Conservation (phyloP, 1,140 invertebrate genomes). For the Megalopta genalis region DNA sequence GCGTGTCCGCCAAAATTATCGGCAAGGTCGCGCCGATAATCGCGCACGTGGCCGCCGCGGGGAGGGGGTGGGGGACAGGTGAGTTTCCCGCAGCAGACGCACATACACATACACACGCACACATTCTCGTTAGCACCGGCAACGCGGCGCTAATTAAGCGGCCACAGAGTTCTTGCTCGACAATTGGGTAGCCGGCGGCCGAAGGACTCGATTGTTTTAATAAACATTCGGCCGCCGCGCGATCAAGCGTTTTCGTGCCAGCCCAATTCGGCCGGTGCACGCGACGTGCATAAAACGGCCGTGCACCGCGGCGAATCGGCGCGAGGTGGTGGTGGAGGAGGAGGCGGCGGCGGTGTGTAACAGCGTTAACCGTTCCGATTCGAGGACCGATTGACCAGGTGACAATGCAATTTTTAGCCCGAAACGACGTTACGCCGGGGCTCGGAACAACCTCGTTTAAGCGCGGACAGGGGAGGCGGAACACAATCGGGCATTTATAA, state of each 20-base stretch:
- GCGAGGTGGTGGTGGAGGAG: too few species aligned
- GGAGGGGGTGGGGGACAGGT: too few species aligned
- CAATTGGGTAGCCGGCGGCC: too few species aligned
- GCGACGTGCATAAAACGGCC: not conserved
- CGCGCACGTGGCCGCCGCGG: slow-evolving; percentile 15
- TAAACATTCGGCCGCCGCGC: not conserved
- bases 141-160: too few species aligned
- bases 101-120: too few species aligned
- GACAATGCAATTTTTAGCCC: not conserved
- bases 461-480: not conserved
- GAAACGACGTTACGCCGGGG: not conserved
- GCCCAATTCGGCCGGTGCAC: too few species aligned
- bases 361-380: not conserved
- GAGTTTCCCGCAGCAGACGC: slow-evolving; percentile 14
- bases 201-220: not conserved
- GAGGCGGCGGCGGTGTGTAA: too few species aligned
- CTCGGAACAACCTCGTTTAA: not conserved
- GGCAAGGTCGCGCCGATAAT: slow-evolving; percentile 26
- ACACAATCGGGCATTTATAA: not conserved
- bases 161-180: too few species aligned
- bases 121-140: too few species aligned
- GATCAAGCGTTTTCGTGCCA: not conserved
- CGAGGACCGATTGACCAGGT: too few species aligned
- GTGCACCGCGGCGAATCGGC: too few species aligned
- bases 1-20: not conserved